Base-by-base conservation (phyloP, 2,888 invertebrate genomes). In the Ommatoiulus sabulosus region DNA sequence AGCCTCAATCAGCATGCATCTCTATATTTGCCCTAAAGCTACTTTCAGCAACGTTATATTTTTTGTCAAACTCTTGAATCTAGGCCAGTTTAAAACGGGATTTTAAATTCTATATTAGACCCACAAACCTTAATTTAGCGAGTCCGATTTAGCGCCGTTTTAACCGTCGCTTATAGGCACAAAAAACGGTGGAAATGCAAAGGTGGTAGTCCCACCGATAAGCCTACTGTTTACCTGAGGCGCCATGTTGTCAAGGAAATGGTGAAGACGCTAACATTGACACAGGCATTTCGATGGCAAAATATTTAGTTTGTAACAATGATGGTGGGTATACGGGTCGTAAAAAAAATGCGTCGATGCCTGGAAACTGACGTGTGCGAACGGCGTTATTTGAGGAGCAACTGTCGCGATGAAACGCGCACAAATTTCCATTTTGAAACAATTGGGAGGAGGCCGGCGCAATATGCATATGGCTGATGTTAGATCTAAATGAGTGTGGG, bases 211-310 rank as follows among this genome's bases (percentile, higher is more conserved):
- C 1, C 4, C 63, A 20, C 63, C 48, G 72, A 72, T 72, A 72
- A 72, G 20, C 20, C 72, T 20, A 20, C 20, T 20, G 72, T 72
- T 72, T 72, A 72, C 72, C 72, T 24, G 7, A 6, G 72, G 72
- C 72, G 72, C 72, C 72, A 72, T 72, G 72, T 72, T 72, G 72
- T 5, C 72, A 72, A 72, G 72, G 72, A 72, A 72, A 72, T 24
- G 20, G 72, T 4, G 8, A 72, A 72, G 72, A 72, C 72, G 72
- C 72, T 24, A 72, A 72, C 72, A 72, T 72, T 72, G 72, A 72
- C 24, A 72, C 10, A 72, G 72, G 72, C 20, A 72, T 72, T 72
- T 72, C 24, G 20, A 72, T 24, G 24, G 72, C 24, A 72, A 72
- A 72, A 72, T 72, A 24, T 72, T 72, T 72, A 72, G 72, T 72